Base-by-base conservation (phyloP, 2,888 invertebrate species). In the Xylota sylvarum region DNA sequence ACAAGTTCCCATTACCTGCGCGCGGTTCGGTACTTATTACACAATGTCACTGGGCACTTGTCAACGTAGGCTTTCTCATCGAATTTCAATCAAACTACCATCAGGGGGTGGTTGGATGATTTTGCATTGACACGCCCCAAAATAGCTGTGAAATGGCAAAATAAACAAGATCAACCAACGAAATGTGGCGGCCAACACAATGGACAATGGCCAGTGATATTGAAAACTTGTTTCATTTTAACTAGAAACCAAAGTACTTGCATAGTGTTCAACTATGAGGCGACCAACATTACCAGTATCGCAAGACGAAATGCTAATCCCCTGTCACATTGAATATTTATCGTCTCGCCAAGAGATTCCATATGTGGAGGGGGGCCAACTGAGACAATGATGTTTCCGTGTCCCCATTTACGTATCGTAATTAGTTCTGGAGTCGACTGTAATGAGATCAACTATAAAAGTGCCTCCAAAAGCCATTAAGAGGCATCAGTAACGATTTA, bases 401-500 rank as follows among this genome's bases (percentile, higher is more conserved):
- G 73, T 81, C 67, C 70, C 73, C 40, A 79, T 79, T 76, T 80
- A 64, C 43, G 14, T 50, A 23, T 65, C 9, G 55, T 70, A 85
- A 85, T 85, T 76, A 72, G 58, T 60, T 77, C 81, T 81, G 77
- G 73, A 73, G 46, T 17, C 35, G 64, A 4, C 43, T 37, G 52
- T 72, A 81, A 72, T 67, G 46, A 64, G 73, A 77, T 62, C 50
- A 78, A 67, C 72, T 86, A 86, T 86, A 86, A 82, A 86, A 82
- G 72, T 73, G 77, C 43, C 86, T 48, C 64, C 6, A 7, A 73
- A 27, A 43, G 50, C 40, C 43, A 32, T 43, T 19, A 37, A 55
- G 37, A 43, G 88, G 87, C 90, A 91, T 90, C 91, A 92, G 92
- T 91, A 89, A 89, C 90, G 89, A 89, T 91, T 90, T 88, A 89